Percentiles rank a stretch among this genome's conserved stretches.
Conservation (phyloP, 1,140 invertebrate genomes). For the Cyphomyrmex costatus region DNA sequence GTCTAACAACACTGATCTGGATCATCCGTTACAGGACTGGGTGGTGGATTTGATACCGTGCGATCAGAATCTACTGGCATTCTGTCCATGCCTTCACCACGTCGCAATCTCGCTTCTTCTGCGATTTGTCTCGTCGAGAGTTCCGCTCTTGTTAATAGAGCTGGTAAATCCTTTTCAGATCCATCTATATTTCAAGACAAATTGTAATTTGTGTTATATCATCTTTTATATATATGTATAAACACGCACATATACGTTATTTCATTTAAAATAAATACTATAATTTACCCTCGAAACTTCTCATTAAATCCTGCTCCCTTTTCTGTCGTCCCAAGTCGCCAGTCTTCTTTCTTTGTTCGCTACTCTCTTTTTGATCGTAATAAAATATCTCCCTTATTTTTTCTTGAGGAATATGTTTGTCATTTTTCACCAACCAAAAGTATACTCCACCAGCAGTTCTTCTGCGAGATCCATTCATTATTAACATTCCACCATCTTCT, state of each 20-base stretch:
- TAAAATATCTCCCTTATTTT: conserved; percentile 91
- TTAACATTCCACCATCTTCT: conserved; percentile 93
- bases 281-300: conserved; percentile 87
- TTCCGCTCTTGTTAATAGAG: conserved; percentile 88
- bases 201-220: background rate
- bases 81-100: conserved; percentile 86
- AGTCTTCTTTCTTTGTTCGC: conserved; percentile 87
- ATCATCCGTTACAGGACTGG: conserved; percentile 91
- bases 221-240: no score
- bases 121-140: conserved; percentile 86
- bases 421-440: conserved; percentile 92
- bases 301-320: conserved; percentile 89
- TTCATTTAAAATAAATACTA: conserved; percentile 32
- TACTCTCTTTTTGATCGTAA: conserved; percentile 88
- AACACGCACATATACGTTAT: background rate
- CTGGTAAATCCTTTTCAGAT: conserved; percentile 88
- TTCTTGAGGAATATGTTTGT: conserved; percentile 90
- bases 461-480: conserved; percentile 93
- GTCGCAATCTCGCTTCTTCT: conserved; percentile 85
- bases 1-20: no score
- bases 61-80: conserved; percentile 85
- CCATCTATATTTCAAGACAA: conserved; percentile 76
- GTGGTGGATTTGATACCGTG: conserved; percentile 91
- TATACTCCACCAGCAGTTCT: conserved; percentile 95
- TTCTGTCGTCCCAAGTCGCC: conserved; percentile 87